These are phyloP conservation scores for Diacarnus erythraeanus DNA, from an alignment of 37 sponge, comb jelly and placozoan genomes.

Conservation along the genomic window DNA sequence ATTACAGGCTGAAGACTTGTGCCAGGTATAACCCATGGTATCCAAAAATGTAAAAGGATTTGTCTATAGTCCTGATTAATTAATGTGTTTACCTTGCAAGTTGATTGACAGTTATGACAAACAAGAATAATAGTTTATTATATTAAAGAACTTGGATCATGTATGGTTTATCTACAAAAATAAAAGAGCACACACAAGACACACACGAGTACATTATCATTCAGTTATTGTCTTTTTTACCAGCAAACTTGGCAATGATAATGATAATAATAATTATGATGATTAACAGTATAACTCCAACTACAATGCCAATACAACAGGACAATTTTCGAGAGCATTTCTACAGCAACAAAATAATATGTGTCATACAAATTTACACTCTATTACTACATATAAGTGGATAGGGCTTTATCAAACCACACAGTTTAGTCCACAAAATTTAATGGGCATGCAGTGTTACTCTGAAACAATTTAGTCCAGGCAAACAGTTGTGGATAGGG, in stretches of 20 bases:
- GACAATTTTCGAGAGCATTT: slow-evolving; percentile 52
- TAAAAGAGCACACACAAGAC: slow-evolving; percentile 3
- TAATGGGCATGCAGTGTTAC: too few relatives aligned
- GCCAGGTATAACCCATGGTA: too few relatives aligned
- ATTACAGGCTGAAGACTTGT: too few relatives aligned
- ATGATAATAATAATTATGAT: slow-evolving; percentile 44
- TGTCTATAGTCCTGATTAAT: not conserved
- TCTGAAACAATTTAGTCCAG: too few relatives aligned
- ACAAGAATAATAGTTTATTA: too few relatives aligned
- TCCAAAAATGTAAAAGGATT: not conserved
- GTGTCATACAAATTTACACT: not conserved
- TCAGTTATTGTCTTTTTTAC: not conserved
- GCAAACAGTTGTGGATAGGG: too few relatives aligned
- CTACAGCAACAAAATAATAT: slow-evolving; percentile 7
- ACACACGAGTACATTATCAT: not conserved
- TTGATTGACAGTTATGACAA: too few relatives aligned
- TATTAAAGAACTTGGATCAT: too few relatives aligned
- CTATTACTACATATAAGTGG: not conserved
- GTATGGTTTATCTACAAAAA: not conserved
- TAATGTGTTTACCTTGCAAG: not conserved
- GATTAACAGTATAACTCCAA: slow-evolving; percentile 20
- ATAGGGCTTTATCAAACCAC: too few relatives aligned
- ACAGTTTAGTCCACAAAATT: too few relatives aligned
- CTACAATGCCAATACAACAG: slow-evolving; percentile 21
- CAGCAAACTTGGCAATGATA: not conserved